Conservation (phyloP, 2,797 vertebrate genomes). For the Kryptopterus vitreolus region DNA sequence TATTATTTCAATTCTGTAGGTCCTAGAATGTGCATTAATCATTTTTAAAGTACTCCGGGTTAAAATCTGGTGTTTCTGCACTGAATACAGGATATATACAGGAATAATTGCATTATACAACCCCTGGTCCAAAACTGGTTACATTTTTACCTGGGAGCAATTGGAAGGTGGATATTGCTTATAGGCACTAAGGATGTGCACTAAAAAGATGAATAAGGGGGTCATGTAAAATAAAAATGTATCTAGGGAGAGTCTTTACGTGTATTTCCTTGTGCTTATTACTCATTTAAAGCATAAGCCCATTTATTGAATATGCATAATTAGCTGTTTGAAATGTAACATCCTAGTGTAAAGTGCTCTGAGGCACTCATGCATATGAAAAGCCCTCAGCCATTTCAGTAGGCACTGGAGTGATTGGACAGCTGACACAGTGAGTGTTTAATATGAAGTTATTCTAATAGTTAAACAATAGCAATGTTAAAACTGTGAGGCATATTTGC, state of each 20-base stretch:
- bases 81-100: too few relatives aligned
- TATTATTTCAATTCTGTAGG: too few relatives aligned
- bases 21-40: too few relatives aligned
- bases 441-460: background rate
- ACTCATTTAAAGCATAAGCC: background rate
- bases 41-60: too few relatives aligned
- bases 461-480: background rate
- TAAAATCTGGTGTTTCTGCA: too few relatives aligned
- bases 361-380: conserved; percentile 62
- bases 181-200: too few relatives aligned
- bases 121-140: too few relatives aligned
- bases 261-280: conserved; percentile 1
- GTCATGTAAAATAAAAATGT: background rate
- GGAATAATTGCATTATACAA: too few relatives aligned
- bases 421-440: background rate
- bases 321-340: background rate
- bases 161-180: too few relatives aligned
- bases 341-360: conserved; percentile 62
- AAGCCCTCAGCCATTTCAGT: background rate
- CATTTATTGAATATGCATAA: background rate
- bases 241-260: background rate
- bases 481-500: background rate
- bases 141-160: too few relatives aligned
- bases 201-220: background rate
- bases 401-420: background rate